Base-by-base conservation (phyloP, 64 coral and sea anemone species). In the Montipora capricornis region DNA sequence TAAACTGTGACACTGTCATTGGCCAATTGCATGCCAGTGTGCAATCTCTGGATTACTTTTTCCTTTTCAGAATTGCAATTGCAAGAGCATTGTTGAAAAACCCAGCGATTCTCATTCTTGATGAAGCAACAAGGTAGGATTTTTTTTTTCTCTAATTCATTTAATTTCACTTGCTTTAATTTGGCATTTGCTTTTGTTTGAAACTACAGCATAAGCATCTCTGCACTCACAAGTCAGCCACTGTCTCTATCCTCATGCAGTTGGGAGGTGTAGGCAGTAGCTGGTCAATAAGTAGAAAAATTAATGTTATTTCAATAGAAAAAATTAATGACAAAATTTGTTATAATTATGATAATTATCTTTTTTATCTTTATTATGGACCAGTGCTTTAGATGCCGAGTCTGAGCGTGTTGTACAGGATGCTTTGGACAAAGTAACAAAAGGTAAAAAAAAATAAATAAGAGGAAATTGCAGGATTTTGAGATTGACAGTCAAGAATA, bases 331-430 rank as follows among this genome's bases (percentile, higher is more conserved):
- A 16, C 9, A 0, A 57, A 11, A 57, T 57, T 11, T 0, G 16
- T 4, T 9, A 74, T 74, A 6, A 9, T 74, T 9, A 8, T 74
- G 22, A 5, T 19, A n/a, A n/a, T n/a, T n/a, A 20, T 19, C 20
- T 24, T 71, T 11, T 19, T 71, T 71, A 71, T 64, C 13, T 14
- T 16, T 64, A 4, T 64, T 64, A 4, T 57, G 3, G 61, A 64
- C 2, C 61, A 98, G 98, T 96, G 98, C 98, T 73, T 89, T 99
- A 22, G 98, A 99, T 92, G 98, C 98, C 15, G 98, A 99, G 71
- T 99, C 98, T 75, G 98, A 99, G 60, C 83, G 95, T 62, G 94
- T 99, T 73, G 98, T 99, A 20, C 98, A 99, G 50, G 94, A 96
- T 88, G 95, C 98, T 66, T 68, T 99, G 82, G 98, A 99, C 77